Base-by-base conservation (phyloP, 2,797 vertebrate genomes). In the Danio choprae region DNA sequence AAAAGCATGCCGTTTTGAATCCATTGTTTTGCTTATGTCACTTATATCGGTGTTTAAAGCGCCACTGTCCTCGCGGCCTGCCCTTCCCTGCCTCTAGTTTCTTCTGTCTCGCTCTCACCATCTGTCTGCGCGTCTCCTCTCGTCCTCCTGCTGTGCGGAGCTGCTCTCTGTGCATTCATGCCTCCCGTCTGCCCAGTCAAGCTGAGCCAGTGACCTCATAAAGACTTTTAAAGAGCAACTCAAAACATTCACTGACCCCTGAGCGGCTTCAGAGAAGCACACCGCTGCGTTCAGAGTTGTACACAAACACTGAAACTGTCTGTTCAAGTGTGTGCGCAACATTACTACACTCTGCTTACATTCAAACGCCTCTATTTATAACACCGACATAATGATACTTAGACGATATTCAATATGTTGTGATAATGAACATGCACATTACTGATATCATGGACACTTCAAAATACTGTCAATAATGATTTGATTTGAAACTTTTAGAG, bases 51-150 rank as follows among this genome's bases (percentile, higher is more conserved):
- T 77, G 22, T 79, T 58, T 60, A 43, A 69, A 80, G 55, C 72
- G 67, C 48, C 6, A 16, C 18, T 70, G 46, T 82, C 69, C 70
- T 64, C 41, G 62, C 73, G 65, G 51, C 79, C 81, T 77, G 64
- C 79, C 74, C 78, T 86, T 85, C 84, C 70, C 83, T 59, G 53
- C 59, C 76, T 13, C 79, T 83, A 69, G 53, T 85, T 56, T 74
- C 63, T 81, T 80, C 75, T 80, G 69, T 87, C 82, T 87, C 86
- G 80, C 76, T 88, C 80, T 90, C 84, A 83, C 87, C 88, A 88
- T 85, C 89, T 87, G 85, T 88, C 86, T 87, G 87, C 63, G 41
- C 75, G 75, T 88, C 89, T 89, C 87, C 87, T 81, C 79, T 83
- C 62, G 48, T 73, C 53, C 76, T 51, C 84, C 63, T 79, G 72